These are phyloP conservation scores for Heterodera filipjevi DNA, from an alignment of 2,888 invertebrate genomes.

Conservation along the genomic window DNA sequence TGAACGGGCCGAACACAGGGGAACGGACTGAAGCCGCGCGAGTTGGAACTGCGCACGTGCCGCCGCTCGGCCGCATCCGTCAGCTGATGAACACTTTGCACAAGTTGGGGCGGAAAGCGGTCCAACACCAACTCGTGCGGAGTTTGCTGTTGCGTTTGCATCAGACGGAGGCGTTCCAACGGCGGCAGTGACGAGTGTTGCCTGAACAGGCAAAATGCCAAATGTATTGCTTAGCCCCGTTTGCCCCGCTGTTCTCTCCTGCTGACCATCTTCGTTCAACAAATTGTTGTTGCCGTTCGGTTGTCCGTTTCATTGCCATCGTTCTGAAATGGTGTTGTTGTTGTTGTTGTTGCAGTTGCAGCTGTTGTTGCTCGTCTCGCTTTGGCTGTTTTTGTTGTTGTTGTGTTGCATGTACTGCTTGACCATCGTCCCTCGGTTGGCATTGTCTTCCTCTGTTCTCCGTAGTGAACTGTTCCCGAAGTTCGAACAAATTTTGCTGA, in stretches of 20 bases:
- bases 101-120: slow-evolving; percentile 22
- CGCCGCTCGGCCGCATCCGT: background rate
- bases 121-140: slow-evolving; percentile 19
- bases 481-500: slow-evolving; percentile 15
- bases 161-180: slow-evolving; percentile 12
- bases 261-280: background rate
- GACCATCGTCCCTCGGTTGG: background rate
- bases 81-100: slow-evolving; percentile 16
- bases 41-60: background rate
- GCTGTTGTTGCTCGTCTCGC: no score
- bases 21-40: slow-evolving; percentile 25
- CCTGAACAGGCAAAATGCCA: background rate
- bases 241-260: background rate
- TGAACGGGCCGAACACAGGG: slow-evolving; percentile 24
- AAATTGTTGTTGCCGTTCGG: background rate
- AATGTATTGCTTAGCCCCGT: background rate
- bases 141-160: background rate
- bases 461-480: background rate
- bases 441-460: background rate
- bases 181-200: slow-evolving; percentile 23
- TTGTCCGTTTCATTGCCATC: slow-evolving; percentile 6
- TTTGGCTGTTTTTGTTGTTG: no score
- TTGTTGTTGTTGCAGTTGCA: slow-evolving; percentile 6
- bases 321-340: background rate
- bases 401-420: background rate